These are phyloP conservation scores for Leptothorax acervorum DNA, from an alignment of 2,888 invertebrate genomes.

Conservation along the genomic window DNA sequence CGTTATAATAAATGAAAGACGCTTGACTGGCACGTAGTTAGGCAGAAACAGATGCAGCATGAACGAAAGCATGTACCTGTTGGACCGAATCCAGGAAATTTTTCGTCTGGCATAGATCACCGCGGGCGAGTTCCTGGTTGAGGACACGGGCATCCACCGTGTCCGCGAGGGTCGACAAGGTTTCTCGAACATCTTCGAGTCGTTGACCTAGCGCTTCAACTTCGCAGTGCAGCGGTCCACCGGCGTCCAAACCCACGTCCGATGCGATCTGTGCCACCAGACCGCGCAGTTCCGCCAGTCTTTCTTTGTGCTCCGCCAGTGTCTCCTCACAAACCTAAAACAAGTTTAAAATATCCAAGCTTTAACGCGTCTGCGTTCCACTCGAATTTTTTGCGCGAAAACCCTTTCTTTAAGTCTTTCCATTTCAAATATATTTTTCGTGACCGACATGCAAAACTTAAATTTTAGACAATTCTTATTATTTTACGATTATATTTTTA, in stretches of 20 bases:
- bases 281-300: conserved; percentile 90
- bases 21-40: conserved; percentile 3
- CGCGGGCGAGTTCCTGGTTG: conserved; percentile 86
- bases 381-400: background rate
- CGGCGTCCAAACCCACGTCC: conserved; percentile 91
- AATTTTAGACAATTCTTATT: background rate
- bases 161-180: conserved; percentile 91
- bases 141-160: conserved; percentile 91
- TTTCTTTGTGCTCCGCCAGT: conserved; percentile 90
- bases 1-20: conserved; percentile 8
- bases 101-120: conserved; percentile 88
- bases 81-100: conserved; percentile 90
- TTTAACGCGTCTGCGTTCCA: background rate
- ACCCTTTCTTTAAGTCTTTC: background rate
- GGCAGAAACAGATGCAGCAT: background rate
- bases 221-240: conserved; percentile 91
- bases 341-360: conserved; percentile 13
- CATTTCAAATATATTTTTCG: background rate
- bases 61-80: conserved; percentile 87
- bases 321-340: conserved; percentile 91
- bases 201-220: conserved; percentile 92
- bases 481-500: background rate
- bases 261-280: conserved; percentile 92
- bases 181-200: conserved; percentile 91
- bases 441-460: background rate